Percentiles rank a stretch among this genome's conserved stretches.
These are phyloP conservation scores for Drosophila emarginata DNA, from an alignment of 2,888 invertebrate genomes.

Conservation along the genomic window DNA sequence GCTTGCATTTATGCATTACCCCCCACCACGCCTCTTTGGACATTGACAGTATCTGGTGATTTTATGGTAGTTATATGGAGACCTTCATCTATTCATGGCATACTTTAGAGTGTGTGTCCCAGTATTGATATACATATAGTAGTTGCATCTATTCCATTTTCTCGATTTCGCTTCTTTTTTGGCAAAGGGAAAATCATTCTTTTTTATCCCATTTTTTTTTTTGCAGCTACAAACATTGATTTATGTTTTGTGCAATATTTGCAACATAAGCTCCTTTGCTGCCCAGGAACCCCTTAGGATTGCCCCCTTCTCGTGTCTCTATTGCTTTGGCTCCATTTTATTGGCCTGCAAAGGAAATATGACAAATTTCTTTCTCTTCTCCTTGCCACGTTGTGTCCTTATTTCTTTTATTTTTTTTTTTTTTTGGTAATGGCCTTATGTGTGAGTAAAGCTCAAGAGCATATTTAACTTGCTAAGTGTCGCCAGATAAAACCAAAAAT, in stretches of 20 bases:
- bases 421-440: neutral
- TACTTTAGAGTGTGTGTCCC: conserved; percentile 6
- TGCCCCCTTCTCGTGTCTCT: neutral
- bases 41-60: conserved; percentile 49
- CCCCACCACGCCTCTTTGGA: neutral
- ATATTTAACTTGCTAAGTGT: conserved; percentile 14
- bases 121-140: conserved; percentile 4
- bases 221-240: conserved; percentile 39
- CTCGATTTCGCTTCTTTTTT: neutral
- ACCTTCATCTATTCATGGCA: conserved; percentile 36
- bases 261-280: conserved; percentile 26
- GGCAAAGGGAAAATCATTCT: too few species aligned
- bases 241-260: conserved; percentile 50
- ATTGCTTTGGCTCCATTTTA: neutral
- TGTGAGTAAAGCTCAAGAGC: conserved; percentile 11
- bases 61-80: conserved; percentile 46
- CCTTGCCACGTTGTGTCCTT: neutral
- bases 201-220: neutral
- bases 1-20: conserved; percentile 31
- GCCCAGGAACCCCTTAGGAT: neutral
- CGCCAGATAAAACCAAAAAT: neutral
- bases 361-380: conserved; percentile 9
- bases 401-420: neutral
- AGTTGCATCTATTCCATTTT: conserved; percentile 20
- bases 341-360: conserved; percentile 6